Evolutionary conservation across 2,888 invertebrate genomes (phyloP), one percentile per base, ranked within the genome.

Genomic region (Poecilus cupreus): DNA sequence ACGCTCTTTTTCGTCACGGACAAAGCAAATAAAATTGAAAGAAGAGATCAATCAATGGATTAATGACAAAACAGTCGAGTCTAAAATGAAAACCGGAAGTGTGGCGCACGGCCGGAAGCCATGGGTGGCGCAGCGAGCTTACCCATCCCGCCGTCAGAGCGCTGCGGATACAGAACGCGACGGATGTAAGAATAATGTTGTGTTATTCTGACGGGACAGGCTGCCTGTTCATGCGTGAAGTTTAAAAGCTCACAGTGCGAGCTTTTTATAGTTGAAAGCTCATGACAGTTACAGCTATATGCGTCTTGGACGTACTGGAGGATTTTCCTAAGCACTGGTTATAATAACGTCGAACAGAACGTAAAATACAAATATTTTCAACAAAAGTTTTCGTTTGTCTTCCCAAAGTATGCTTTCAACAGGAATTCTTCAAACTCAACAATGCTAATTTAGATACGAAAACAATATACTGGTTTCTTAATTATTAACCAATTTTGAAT

Each of bases 161-260:
- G 75, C 74, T 37, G 54, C 46, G 51, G 18, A 32, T 68, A 51
- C 51, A 60, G 18, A 60, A 22, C 72, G 37, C 84, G 80, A 83
- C 82, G 84, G 83, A 60, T 83, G 84, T 83, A 83, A 83, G 85
- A 85, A 85, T 85, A 86, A 85, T 85, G 87, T 84, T 85, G 85
- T 85, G 86, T 85, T 86, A 85, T 86, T 86, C 86, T 87, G 87
- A 87, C 87, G 86, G 87, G 87, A 86, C 86, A 86, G 86, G 84
- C 84, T 84, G 85, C 85, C 85, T 85, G 86, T 87, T 87, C 88
- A 87, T 87, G 88, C 87, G 87, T 87, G 86, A 87, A 87, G 86
- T 87, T 87, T 87, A 87, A 87, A 87, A 86, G 87, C 87, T 87
- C 85, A 84, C 86, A 84, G 86, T 86, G 86, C 85, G 86, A 85